Percentiles rank a stretch among this genome's conserved stretches.
phyloP scores from a whole-genome alignment of 1,140 invertebrate genomes.

The Drosophila pseudoobscura region DNA sequence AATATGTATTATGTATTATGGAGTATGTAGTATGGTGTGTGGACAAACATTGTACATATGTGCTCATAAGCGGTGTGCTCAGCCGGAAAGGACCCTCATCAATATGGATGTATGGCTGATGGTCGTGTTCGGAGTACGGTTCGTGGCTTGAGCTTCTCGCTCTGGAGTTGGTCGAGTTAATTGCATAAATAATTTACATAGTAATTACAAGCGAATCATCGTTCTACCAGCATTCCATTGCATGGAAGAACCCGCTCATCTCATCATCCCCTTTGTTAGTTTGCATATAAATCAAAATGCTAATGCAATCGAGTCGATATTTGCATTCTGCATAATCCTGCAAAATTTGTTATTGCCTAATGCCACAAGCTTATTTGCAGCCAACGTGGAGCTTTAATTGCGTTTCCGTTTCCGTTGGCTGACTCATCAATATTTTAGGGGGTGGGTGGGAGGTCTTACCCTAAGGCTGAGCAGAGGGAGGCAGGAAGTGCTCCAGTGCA shows the following conservation, averaged over 20 bases:
- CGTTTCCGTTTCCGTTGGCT: constrained; percentile 61
- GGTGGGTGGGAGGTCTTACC: too few relatives aligned
- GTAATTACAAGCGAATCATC: constrained; percentile 52
- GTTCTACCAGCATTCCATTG: constrained; percentile 15
- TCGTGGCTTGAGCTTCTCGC: constrained; percentile 5
- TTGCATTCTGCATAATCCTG: constrained; percentile 33
- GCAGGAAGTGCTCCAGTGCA: too few relatives aligned
- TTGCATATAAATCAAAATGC: constrained; percentile 68
- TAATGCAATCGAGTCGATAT: constrained; percentile 53
- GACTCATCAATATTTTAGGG: constrained; percentile 23
- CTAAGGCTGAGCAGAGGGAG: too few relatives aligned
- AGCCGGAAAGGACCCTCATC: constrained; percentile 52
- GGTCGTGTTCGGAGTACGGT: constrained; percentile 28
- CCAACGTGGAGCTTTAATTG: constrained; percentile 52
- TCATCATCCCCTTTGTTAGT: constrained; percentile 18
- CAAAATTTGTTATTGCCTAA: constrained; percentile 57
- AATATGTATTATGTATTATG: constrained; percentile 36
- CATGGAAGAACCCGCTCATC: background rate
- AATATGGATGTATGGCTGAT: constrained; percentile 47
- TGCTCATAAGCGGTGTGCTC: constrained; percentile 11
- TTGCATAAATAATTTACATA: constrained; percentile 77
- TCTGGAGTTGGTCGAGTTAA: constrained; percentile 42
- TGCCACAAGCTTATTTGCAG: constrained; percentile 28
- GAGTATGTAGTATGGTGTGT: constrained; percentile 25
- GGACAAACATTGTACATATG: background rate